Evolutionary conservation across 30 jellyfish, hydroid and myxozoan genomes (phyloP), one percentile per base, ranked within the genome.

Genomic region (Sanderia malayensis): DNA sequence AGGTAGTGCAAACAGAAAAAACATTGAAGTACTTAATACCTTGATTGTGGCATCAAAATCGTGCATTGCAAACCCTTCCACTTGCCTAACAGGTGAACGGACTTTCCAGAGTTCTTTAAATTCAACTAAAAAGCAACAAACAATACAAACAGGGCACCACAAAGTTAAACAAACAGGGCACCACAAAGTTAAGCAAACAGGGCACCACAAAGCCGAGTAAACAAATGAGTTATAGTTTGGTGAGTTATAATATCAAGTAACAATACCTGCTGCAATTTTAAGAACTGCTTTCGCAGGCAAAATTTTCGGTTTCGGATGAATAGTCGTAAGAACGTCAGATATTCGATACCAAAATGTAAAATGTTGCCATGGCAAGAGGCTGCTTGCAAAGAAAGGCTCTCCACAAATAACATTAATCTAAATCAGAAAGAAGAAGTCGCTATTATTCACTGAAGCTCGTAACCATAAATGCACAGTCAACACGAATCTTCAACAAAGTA

Each of bases 281-380:
- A 78, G 27, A 17, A 78, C 44, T 7, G 80, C 89, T 57, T 52
- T 78, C 7, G 60, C 30, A 59, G 84, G 92, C 1, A 68, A 11
- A 30, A 24, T 18, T 4, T 34, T 10, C 8, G 67, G 74, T 34
- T 31, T 47, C 9, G 10, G 41, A 22, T 53, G 1, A 10, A 13
- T 13, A 31, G 30, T 2, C n/a, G 70, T 28, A 10, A 59, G 29
- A 49, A 83, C 20, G 31, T 23, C 46, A 18, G 71, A 22, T 2
- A 37, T 19, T 24, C 55, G 66, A 70, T 59, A 65, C 96, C 87
- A 85, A 44, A 70, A 61, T 19, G 80, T 29, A 9, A 80, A 62
- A 61, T 80, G 84, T 15, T 88, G 83, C 97, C 97, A 88, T 23
- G 97, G 97, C 24, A 88, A 73, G 1, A 88, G 80, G 44, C 92